Evolutionary conservation across 2,113 vertebrate species (phyloP).

Genomic region (Phalacrocorax brasilianus): DNA sequence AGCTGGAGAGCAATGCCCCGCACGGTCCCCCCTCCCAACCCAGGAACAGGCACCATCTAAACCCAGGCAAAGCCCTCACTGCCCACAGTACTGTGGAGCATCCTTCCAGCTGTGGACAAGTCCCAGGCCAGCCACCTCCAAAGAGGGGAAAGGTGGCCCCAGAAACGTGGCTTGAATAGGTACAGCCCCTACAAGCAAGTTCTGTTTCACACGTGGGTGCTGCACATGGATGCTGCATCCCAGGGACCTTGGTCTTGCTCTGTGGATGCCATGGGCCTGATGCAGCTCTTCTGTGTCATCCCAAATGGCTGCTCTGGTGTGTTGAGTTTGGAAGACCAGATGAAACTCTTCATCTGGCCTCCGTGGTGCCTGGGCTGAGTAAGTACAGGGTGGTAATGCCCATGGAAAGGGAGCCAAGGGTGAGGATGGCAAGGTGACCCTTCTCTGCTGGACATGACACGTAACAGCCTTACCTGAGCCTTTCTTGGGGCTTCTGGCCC

Average conservation of each 20-base stretch:
- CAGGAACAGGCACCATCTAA: not conserved
- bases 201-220: not conserved
- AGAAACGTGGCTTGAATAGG: too few species aligned
- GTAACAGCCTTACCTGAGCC: not conserved
- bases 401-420: not conserved
- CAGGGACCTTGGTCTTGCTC: not conserved
- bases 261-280: fast-evolving
- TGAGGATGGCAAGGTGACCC: not conserved
- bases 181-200: not conserved
- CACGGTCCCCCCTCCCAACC: not conserved
- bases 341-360: not conserved
- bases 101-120: not conserved
- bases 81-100: not conserved
- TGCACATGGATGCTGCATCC: not conserved
- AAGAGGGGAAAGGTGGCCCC: not conserved
- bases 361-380: not conserved
- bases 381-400: not conserved
- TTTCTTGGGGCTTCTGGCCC: not conserved
- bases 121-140: not conserved
- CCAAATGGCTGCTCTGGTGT: not conserved
- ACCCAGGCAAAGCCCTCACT: not conserved
- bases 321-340: not conserved
- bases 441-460: fast-evolving
- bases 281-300: not conserved
- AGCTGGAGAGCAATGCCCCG: not conserved